Conservation (phyloP, 1,140 invertebrate genomes). For the Apis laboriosa region DNA sequence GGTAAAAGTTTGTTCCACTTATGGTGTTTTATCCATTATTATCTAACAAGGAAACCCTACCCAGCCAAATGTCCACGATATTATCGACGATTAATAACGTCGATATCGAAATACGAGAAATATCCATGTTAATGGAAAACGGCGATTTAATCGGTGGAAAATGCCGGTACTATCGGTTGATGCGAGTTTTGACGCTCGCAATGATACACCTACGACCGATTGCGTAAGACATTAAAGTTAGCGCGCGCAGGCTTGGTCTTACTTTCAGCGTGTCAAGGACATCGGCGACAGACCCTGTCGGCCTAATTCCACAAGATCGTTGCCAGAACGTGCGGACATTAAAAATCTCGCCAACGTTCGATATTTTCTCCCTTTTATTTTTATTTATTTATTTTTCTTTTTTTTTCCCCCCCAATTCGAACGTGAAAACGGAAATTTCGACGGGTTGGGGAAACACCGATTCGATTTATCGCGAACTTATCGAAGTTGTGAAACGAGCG, state of each 20-base stretch:
- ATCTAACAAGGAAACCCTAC: no score
- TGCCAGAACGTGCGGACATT: slow-evolving; percentile 45
- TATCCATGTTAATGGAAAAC: not conserved
- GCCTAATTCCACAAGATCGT: slow-evolving; percentile 67
- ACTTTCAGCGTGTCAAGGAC: slow-evolving; percentile 77
- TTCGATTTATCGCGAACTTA: no score
- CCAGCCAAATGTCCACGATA: not conserved
- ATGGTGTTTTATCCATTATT: no score
- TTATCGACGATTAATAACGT: not conserved
- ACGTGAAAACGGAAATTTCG: not conserved
- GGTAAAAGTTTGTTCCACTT: no score
- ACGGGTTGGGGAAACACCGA: no score
- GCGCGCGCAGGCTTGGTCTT: slow-evolving; percentile 62
- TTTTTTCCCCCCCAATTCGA: not conserved
- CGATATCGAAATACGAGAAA: not conserved
- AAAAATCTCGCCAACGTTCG: slow-evolving; percentile 6
- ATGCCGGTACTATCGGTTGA: not conserved
- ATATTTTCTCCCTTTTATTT: slow-evolving; percentile 4
- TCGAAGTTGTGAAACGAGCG: no score
- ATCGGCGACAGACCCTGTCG: slow-evolving; percentile 70
- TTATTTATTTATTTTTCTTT: not conserved
- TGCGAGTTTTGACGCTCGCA: slow-evolving; percentile 32
- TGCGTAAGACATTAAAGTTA: slow-evolving; percentile 65
- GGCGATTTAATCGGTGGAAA: not conserved
- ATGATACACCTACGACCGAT: slow-evolving; percentile 63